A percentile compares a stretch with the other conserved stretches of the same genome.
phyloP scores from a whole-genome alignment of 2,797 vertebrate genomes.

The Ctenopoma kingsleyae region DNA sequence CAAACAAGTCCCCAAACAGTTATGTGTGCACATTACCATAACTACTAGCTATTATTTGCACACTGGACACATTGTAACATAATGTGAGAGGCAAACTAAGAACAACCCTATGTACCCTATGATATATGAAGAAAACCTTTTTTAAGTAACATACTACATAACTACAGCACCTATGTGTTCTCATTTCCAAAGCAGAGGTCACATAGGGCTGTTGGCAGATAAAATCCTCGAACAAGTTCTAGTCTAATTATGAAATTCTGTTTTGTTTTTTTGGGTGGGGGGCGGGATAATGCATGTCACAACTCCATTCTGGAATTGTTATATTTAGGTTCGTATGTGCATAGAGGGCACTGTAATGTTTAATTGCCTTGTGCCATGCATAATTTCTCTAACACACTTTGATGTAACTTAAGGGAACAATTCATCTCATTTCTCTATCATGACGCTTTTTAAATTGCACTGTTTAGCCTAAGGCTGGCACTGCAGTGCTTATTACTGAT shows the following conservation, averaged over 20 bases:
- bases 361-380: constrained; percentile 33
- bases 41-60: no score
- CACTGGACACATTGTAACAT: background rate
- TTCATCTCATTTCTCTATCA: constrained; percentile 41
- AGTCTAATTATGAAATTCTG: constrained; percentile 40
- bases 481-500: constrained; percentile 36
- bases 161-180: constrained; percentile 2
- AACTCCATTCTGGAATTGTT: constrained; percentile 22
- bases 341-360: constrained; percentile 22
- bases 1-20: no score
- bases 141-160: background rate
- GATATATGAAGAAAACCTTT: no score
- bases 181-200: constrained; percentile 15
- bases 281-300: constrained; percentile 35
- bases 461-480: constrained; percentile 35
- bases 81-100: background rate
- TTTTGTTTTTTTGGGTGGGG: constrained; percentile 15
- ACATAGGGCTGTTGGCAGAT: constrained; percentile 3
- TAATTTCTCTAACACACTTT: constrained; percentile 28
- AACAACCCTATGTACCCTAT: no score
- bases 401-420: constrained; percentile 35
- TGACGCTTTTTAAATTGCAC: constrained; percentile 45
- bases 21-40: no score
- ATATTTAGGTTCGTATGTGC: constrained; percentile 26
- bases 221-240: constrained; percentile 4